Percentiles rank a stretch among this genome's conserved stretches.
These are phyloP conservation scores for Gryllus longicercus DNA, from an alignment of 2,888 invertebrate genomes.

Conservation along the genomic window DNA sequence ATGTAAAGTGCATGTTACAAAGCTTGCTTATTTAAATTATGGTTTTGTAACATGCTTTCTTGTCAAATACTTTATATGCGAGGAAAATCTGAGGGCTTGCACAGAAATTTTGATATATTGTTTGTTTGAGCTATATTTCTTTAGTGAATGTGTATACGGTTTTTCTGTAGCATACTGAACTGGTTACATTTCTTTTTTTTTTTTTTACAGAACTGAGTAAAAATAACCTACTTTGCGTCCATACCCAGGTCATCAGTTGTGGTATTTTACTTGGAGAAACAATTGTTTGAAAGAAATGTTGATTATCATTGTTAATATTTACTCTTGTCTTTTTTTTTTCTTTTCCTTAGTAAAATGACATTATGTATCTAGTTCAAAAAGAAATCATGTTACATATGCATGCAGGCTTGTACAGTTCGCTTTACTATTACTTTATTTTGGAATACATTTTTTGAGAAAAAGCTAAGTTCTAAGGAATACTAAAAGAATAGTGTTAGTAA, in stretches of 20 bases:
- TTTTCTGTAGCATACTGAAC: background rate
- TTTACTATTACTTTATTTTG: background rate
- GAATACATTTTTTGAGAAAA: background rate
- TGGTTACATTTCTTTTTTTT: background rate
- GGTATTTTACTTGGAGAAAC: slow-evolving; percentile 25
- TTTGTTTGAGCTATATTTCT: too few species aligned
- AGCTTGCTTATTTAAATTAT: background rate
- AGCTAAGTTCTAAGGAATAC: too few species aligned
- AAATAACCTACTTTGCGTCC: slow-evolving; percentile 28
- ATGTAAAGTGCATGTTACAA: too few species aligned
- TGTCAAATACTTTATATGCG: background rate
- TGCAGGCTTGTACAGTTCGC: background rate
- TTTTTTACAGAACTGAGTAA: background rate
- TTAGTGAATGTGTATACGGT: too few species aligned
- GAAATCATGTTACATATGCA: slow-evolving; percentile 9
- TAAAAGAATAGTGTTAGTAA: background rate
- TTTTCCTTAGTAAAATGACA: background rate
- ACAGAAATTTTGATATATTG: too few species aligned
- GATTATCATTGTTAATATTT: background rate
- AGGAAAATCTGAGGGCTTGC: too few species aligned
- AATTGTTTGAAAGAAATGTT: slow-evolving; percentile 19
- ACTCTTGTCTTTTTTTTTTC: too few species aligned
- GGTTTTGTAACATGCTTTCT: slow-evolving; percentile 10
- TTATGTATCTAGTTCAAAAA: background rate
- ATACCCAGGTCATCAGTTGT: slow-evolving; percentile 27